Percentiles rank a stretch among this genome's conserved stretches.
Evolutionary conservation across 1,140 invertebrate species (phyloP).

Genomic region (Nebria ingens): DNA sequence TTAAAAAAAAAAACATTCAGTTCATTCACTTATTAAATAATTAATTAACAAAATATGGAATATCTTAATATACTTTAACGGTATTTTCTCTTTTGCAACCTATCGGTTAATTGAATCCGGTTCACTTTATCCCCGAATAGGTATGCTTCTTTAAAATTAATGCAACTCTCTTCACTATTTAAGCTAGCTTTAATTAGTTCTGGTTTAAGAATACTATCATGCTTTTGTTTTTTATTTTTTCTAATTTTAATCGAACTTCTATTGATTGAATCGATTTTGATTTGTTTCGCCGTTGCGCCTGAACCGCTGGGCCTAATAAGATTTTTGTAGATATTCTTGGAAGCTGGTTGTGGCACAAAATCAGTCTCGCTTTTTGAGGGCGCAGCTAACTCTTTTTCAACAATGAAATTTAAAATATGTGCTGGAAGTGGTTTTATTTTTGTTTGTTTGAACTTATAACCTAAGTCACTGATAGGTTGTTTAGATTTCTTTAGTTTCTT

Average conservation of each 20-base stretch:
- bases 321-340: not conserved
- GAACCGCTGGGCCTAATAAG: not conserved
- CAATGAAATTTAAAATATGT: not conserved
- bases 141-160: not conserved
- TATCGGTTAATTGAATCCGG: not conserved
- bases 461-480: too few relatives aligned
- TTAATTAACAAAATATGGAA: too few relatives aligned
- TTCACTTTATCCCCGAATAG: not conserved
- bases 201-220: not conserved
- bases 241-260: not conserved
- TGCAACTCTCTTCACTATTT: not conserved
- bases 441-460: too few relatives aligned
- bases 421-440: too few relatives aligned
- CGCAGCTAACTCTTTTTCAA: not conserved
- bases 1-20: too few relatives aligned
- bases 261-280: not conserved
- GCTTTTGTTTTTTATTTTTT: constrained; percentile 1
- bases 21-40: too few relatives aligned
- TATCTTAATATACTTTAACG: too few relatives aligned
- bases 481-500: too few relatives aligned
- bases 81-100: not conserved
- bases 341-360: not conserved
- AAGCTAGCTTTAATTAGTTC: not conserved
- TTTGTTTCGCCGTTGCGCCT: not conserved
- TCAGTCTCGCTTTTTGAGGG: not conserved